These are phyloP conservation scores for Brassicogethes aeneus DNA, from an alignment of 2,888 invertebrate genomes.

Conservation along the genomic window DNA sequence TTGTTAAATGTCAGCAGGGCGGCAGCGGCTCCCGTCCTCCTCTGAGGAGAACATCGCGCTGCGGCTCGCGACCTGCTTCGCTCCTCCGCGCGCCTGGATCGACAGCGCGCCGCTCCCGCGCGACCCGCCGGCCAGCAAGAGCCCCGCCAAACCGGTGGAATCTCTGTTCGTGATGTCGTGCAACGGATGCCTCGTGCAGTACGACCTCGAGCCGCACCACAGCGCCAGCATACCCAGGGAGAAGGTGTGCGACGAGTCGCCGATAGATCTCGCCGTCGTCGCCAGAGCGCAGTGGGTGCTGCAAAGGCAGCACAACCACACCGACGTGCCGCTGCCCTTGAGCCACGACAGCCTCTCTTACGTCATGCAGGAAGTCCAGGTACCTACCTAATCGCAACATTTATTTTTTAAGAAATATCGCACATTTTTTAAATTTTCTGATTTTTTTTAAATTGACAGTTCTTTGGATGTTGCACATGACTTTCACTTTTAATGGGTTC, in stretches of 20 bases:
- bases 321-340: constrained; percentile 70
- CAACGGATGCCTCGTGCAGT: constrained; percentile 79
- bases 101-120: constrained; percentile 32
- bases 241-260: constrained; percentile 77
- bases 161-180: constrained; percentile 87
- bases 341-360: constrained; percentile 59
- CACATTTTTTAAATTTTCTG: no score
- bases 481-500: no score
- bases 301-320: constrained; percentile 51
- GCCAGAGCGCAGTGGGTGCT: constrained; percentile 71
- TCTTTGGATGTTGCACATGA: no score
- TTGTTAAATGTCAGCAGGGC: no score
- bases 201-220: constrained; percentile 74
- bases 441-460: no score
- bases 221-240: constrained; percentile 64
- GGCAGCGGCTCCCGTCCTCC: constrained; percentile 59
- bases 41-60: constrained; percentile 65
- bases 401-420: no score
- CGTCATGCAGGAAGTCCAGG: constrained; percentile 35
- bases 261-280: constrained; percentile 70
- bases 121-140: constrained; percentile 27
- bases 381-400: constrained; percentile 6
- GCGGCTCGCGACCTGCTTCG: constrained; percentile 71
- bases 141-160: constrained; percentile 56
- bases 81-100: constrained; percentile 67